Base-by-base conservation (phyloP, 2,113 vertebrate genomes). In the Pardalotus punctatus region DNA sequence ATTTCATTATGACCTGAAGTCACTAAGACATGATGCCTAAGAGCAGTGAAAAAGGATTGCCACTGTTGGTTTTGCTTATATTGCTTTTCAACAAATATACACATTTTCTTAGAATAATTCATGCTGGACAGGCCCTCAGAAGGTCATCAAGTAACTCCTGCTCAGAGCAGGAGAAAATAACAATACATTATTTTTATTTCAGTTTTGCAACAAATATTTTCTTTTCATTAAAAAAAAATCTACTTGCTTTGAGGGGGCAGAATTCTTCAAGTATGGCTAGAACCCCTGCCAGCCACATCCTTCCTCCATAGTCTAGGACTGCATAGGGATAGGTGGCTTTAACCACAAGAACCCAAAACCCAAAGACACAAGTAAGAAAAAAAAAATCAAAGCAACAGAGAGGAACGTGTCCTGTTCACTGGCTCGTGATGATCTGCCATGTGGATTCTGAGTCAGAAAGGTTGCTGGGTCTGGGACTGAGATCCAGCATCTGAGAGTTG, bases 1-100 rank as follows among this genome's bases (percentile, higher is more conserved):
- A 95, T 94, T 91, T 96, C 76, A 90, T 96, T 92, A 95, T 14
- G 57, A 95, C 92, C 86, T 95, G 77, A 95, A 97, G 71, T 95
- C 88, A 50, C 80, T 71, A 86, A 88, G 50, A 56, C 80, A 31
- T 19, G 66, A 96, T 93, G 84, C 54, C 38, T 65, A 28, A 64
- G 57, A 93, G 62, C 60, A 80, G 67, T 74, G 80, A 74, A 86
- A 74, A 89, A 67, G 29, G 27, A 72, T 83, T 93, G 64, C 67
- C 61, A 40, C 77, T 65, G 17, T 78, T 47, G 61, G 61, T 82
- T 79, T 88, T 82, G n/a, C 67, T 90, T 79, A 22, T 58, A 50
- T 58, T 64, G 31, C 72, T 96, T 88, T 88, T 78, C 69, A 86
- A 88, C 67, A 90, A 94, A 81, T 53, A 83, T 0, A 60, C 61